Base-by-base conservation (phyloP, 2,888 invertebrate genomes). In the Sinhomidia bicolor region DNA sequence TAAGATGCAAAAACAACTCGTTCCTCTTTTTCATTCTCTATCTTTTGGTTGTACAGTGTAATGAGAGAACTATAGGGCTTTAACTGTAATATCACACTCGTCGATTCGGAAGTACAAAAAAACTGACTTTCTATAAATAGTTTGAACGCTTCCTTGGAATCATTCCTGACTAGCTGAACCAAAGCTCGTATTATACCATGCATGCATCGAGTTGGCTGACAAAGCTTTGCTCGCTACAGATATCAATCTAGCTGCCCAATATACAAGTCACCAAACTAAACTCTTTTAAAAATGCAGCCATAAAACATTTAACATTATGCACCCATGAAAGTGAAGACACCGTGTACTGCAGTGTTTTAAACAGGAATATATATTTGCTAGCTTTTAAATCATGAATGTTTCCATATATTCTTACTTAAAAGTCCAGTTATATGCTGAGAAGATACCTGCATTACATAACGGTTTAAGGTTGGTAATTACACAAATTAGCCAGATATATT, bases 41-140 rank as follows among this genome's bases (percentile, higher is more conserved):
- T 36, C 7, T 12, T 7, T 3, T 41, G 65, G 32, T 62, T 65
- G 10, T 20, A 65, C 54, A 23, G 41, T 26, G 68, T 65, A 79
- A 65, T 51, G 65, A 65, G 29, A 26, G 20, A 32, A 79, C 57
- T 54, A 57, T 47, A 51, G 47, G 36, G 44, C 41, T 71, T 71
- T 20, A 20, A 57, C 41, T 71, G 74, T 60, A 51, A n/a, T 82
- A 29, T 14, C 17, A 82, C 41, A 71, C 47, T n/a, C 68, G 83
- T 79, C 78, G 80, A 74, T 84, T 88, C 51, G 84, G 68, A 82
- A 51, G 60, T 57, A 78, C 76, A 81, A 71, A 85, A 90, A 85
- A 85, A 90, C 88, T 89, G 90, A 90, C 90, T 89, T 91, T 91
- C 92, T 91, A 91, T 91, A 92, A 92, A 92, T 92, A 92, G 90